A percentile compares a stretch with the other conserved stretches of the same genome.
Evolutionary conservation across 2,888 invertebrate species (phyloP).

Genomic region (Anoplius nigerrimus): DNA sequence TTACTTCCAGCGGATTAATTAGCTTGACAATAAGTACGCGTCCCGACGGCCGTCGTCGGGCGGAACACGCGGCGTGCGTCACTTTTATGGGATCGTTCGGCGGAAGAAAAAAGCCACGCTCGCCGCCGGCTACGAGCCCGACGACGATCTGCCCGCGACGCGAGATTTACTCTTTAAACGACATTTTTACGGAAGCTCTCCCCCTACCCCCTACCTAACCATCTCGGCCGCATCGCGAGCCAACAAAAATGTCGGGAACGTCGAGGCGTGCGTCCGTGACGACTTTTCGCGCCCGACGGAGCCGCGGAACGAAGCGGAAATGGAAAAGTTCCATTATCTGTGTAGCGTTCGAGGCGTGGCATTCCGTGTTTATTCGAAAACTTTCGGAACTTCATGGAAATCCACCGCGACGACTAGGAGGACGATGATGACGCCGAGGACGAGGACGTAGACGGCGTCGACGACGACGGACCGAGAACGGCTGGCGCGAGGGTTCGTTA

Average conservation of each 20-base stretch:
- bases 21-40: no score
- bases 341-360: conserved; percentile 28
- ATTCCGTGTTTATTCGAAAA: conserved; percentile 58
- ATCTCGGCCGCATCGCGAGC: neutral
- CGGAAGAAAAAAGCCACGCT: no score
- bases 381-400: conserved; percentile 55
- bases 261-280: neutral
- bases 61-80: no score
- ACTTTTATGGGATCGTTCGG: no score
- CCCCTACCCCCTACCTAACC: neutral
- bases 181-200: no score
- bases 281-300: neutral
- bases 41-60: no score
- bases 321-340: conserved; percentile 52
- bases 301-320: conserved; percentile 34
- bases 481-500: conserved; percentile 49
- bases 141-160: no score
- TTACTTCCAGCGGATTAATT: no score
- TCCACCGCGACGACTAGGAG: conserved; percentile 44
- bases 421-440: conserved; percentile 24
- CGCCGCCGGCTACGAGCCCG: no score
- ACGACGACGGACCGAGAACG: conserved; percentile 16
- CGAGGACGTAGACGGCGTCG: conserved; percentile 8
- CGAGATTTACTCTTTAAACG: no score
- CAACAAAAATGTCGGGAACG: neutral